Conservation (phyloP, 2,888 invertebrate genomes). For the Hirtodrosophila histrioides region DNA sequence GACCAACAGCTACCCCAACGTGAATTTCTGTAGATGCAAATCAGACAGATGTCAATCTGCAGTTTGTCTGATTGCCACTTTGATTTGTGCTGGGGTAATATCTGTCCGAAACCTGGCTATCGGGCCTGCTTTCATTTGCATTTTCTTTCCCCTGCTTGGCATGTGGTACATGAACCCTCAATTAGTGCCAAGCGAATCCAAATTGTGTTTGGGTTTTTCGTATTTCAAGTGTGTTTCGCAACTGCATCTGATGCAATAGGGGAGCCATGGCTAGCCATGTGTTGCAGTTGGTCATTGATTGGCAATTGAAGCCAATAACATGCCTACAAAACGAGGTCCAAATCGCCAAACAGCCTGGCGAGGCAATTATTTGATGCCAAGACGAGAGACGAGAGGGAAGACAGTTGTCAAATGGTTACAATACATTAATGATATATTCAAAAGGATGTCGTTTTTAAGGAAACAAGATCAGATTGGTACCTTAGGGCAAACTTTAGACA, state of each 20-base stretch:
- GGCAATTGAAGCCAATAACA: constrained; percentile 49
- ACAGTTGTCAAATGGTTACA: no score
- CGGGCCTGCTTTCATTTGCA: constrained; percentile 40
- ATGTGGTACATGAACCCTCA: constrained; percentile 36
- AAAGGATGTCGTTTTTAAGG: background rate
- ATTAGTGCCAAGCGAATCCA: constrained; percentile 34
- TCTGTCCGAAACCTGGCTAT: constrained; percentile 3
- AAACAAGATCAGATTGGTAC: no score
- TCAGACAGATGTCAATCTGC: constrained; percentile 75
- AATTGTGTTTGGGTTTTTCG: constrained; percentile 24
- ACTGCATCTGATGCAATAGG: constrained; percentile 36
- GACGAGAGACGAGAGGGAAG: no score
- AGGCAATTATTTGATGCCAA: constrained; percentile 11
- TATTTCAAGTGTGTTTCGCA: constrained; percentile 48
- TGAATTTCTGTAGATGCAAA: constrained; percentile 57
- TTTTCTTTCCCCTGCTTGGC: constrained; percentile 9
- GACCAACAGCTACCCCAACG: constrained; percentile 41
- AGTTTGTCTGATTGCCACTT: constrained; percentile 67
- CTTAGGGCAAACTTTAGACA: no score
- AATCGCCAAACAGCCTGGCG: constrained; percentile 12
- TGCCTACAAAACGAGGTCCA: constrained; percentile 14
- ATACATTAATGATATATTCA: background rate
- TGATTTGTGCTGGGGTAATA: constrained; percentile 43
- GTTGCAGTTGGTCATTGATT: constrained; percentile 35
- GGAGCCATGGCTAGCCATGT: constrained; percentile 16